Conservation (phyloP, 1,140 invertebrate genomes). For the Aethina tumida region DNA sequence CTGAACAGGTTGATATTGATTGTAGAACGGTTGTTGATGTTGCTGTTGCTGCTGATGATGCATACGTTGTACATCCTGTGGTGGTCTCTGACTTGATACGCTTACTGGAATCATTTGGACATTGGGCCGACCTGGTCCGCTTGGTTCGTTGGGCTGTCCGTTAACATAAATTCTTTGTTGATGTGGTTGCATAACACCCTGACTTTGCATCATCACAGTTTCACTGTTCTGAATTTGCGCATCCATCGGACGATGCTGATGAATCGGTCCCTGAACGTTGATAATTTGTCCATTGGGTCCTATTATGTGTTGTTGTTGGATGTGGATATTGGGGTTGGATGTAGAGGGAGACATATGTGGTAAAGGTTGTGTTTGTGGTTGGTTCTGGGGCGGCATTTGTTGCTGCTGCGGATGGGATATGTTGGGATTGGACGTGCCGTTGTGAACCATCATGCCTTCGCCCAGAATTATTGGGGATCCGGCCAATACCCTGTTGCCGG, state of each 20-base stretch:
- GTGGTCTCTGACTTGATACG: slow-evolving; percentile 27
- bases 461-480: slow-evolving; percentile 31
- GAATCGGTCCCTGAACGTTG: slow-evolving; percentile 37
- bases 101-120: slow-evolving; percentile 28
- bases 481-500: slow-evolving; percentile 18
- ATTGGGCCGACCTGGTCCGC: slow-evolving; percentile 30
- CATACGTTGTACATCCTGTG: slow-evolving; percentile 34
- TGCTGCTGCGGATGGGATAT: slow-evolving; percentile 22
- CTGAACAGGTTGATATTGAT: slow-evolving; percentile 28
- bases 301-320: slow-evolving; percentile 37
- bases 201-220: slow-evolving; percentile 18
- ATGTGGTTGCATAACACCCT: slow-evolving; percentile 19
- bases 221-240: slow-evolving; percentile 15
- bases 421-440: slow-evolving; percentile 16
- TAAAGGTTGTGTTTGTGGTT: too few relatives aligned
- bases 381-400: slow-evolving; percentile 20
- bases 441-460: slow-evolving; percentile 27
- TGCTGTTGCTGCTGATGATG: slow-evolving; percentile 34
- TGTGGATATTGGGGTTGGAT: slow-evolving; percentile 19
- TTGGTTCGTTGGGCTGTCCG: slow-evolving; percentile 30
- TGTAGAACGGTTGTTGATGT: slow-evolving; percentile 22
- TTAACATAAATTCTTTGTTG: slow-evolving; percentile 30
- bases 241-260: slow-evolving; percentile 20
- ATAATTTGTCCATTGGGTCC: slow-evolving; percentile 47
- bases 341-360: too few relatives aligned